Evolutionary conservation across 2,888 invertebrate species (phyloP).

Genomic region (Agriopis marginaria): DNA sequence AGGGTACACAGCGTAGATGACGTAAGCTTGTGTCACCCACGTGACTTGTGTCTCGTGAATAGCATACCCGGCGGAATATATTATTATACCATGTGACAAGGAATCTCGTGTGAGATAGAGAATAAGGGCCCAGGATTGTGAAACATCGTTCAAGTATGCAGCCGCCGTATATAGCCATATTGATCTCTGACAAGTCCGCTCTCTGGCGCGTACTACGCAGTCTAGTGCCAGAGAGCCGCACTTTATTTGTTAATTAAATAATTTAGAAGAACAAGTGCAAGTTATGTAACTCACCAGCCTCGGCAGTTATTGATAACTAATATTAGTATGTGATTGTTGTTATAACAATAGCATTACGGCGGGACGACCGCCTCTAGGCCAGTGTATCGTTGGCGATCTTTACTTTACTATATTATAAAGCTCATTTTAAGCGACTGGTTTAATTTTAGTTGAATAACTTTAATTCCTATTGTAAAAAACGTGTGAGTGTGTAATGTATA

Average conservation of each 20-base stretch:
- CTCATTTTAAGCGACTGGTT: conserved; percentile 83
- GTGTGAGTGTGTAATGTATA: conserved; percentile 84
- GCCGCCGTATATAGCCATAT: conserved; percentile 76
- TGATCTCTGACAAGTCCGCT: conserved; percentile 78
- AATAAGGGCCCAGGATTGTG: no score
- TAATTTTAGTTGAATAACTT: conserved; percentile 79
- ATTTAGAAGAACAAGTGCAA: conserved; percentile 73
- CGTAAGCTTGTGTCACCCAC: no score
- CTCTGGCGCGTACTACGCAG: conserved; percentile 51
- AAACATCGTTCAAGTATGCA: conserved; percentile 64
- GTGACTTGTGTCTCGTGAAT: no score
- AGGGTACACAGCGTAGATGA: no score
- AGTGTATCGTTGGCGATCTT: conserved; percentile 83
- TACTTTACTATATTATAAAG: conserved; percentile 76
- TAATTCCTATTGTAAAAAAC: conserved; percentile 84
- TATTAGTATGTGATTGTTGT: conserved; percentile 69
- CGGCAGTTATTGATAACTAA: conserved; percentile 69
- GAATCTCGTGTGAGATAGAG: no score
- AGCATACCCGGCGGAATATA: no score
- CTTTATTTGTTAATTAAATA: conserved; percentile 75
- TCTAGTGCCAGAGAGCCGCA: conserved; percentile 59
- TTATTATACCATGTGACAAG: no score
- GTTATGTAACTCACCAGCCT: conserved; percentile 72
- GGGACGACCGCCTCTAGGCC: conserved; percentile 70
- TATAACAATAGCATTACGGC: conserved; percentile 59